Evolutionary conservation across 2,113 vertebrate genomes (phyloP), one percentile per base, ranked within the genome.

Genomic region (Limnothrissa miodon): DNA sequence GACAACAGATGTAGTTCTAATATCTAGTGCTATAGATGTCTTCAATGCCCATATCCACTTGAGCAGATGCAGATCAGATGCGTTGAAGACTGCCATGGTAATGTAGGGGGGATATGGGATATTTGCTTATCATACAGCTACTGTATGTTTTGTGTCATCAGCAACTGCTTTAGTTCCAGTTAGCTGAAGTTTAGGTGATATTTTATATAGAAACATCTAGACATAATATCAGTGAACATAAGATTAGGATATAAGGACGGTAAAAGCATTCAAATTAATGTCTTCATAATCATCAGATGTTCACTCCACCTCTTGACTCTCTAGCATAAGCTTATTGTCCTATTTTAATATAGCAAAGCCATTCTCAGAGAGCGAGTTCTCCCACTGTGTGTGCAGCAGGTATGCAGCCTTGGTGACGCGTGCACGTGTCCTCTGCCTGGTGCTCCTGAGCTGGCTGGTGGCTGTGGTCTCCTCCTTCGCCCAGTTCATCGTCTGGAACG

Each of bases 381-480:
- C 19, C 36, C 15, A 13, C 81, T 66, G 48, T 89, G 53, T 90
- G 36, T 70, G 80, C 84, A 79, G 8, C 90, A 95, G 95, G 83
- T 96, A 95, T 80, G 82, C 83, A 33, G 59, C 81, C 0, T 59
- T 92, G 78, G 90, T 95, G 78, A 94, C 91, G 21, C 91, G 86
- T 59, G 88, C 80, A 1, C 88, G 95, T 25, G 86, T 91, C 66
- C 82, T 93, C 25, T 89, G 87, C 59, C 83, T 81, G 23, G 90
- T 95, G 33, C 87, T 94, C 70, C 83, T 95, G 45, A 93, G 93
- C 91, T 95, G 95, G 93, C 48, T 95, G 80, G 86, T 79, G 39
- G 95, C 95, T 0, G 91, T 95, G 17, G 86, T 96, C 33, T 90
- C 91, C 0, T 94, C 95, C 48, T 95, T 95, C 21, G 90, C 92